These are phyloP conservation scores for Zeus faber DNA, from an alignment of 2,113 vertebrate species.

Conservation along the genomic window DNA sequence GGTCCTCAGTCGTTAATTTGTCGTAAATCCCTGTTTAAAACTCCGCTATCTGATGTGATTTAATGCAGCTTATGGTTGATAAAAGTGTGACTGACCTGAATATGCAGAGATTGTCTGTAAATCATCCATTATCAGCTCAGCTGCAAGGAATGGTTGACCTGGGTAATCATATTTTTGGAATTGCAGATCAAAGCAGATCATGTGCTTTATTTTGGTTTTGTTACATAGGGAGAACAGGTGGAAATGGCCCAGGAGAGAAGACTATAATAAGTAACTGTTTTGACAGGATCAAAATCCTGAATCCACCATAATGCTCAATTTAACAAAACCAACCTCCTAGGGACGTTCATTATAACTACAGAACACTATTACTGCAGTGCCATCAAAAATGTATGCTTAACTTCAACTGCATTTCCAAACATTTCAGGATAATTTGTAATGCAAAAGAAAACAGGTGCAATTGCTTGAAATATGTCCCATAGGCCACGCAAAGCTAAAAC, in stretches of 20 bases:
- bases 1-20: background rate
- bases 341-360: constrained; percentile 16
- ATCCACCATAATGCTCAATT: constrained; percentile 8
- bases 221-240: too few species aligned
- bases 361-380: constrained; percentile 20
- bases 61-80: background rate
- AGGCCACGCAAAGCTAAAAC: too few species aligned
- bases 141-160: too few species aligned
- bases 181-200: too few species aligned
- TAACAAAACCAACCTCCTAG: constrained; percentile 9
- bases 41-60: constrained; percentile 1
- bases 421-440: constrained; percentile 15
- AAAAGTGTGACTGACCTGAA: constrained; percentile 1
- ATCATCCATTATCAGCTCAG: constrained; percentile 5
- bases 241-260: background rate
- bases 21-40: too few species aligned
- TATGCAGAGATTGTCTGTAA: background rate
- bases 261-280: constrained; percentile 9
- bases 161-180: too few species aligned
- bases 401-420: constrained; percentile 26
- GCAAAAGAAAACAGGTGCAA: too few species aligned
- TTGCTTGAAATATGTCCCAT: too few species aligned
- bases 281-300: constrained; percentile 15
- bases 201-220: too few species aligned
- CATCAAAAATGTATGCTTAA: constrained; percentile 20